A percentile compares a stretch with the other conserved stretches of the same genome.
phyloP scores from a whole-genome alignment of 2,797 vertebrate genomes.

The Hyperoplus lanceolatus region DNA sequence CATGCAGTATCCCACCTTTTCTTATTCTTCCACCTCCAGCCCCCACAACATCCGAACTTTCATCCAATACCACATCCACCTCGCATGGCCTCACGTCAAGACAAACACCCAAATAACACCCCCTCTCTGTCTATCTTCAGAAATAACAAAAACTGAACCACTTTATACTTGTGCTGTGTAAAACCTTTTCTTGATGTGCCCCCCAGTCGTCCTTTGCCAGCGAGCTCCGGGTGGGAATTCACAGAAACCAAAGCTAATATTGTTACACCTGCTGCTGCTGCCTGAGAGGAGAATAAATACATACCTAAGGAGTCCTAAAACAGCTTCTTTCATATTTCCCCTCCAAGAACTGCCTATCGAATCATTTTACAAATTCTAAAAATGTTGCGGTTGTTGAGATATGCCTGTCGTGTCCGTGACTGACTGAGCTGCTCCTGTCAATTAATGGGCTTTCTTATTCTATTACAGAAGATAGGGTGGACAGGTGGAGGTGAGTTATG shows the following conservation, averaged over 20 bases:
- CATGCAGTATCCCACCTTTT: conserved; percentile 54
- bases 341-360: conserved; percentile 25
- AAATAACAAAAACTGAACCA: conserved; percentile 54
- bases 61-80: conserved; percentile 46
- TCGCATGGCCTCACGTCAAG: conserved; percentile 54
- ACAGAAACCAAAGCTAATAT: conserved; percentile 83
- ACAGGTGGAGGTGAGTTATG: background rate
- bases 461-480: background rate
- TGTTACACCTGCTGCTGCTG: conserved; percentile 80
- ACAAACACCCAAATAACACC: conserved; percentile 42
- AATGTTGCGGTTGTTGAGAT: background rate
- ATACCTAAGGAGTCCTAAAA: conserved; percentile 44
- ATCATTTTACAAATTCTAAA: conserved; percentile 49
- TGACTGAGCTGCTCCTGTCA: conserved; percentile 17
- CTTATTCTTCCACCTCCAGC: conserved; percentile 21
- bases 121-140: conserved; percentile 23
- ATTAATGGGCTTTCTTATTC: conserved; percentile 43
- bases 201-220: conserved; percentile 26
- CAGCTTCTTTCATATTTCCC: conserved; percentile 53
- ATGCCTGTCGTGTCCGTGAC: conserved; percentile 7
- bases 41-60: conserved; percentile 12
- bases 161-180: conserved; percentile 45
- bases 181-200: conserved; percentile 43
- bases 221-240: conserved; percentile 62
- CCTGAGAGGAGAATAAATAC: conserved; percentile 47